Conservation (phyloP, 2,113 vertebrate genomes). For the Aspiorhynchus laticeps region DNA sequence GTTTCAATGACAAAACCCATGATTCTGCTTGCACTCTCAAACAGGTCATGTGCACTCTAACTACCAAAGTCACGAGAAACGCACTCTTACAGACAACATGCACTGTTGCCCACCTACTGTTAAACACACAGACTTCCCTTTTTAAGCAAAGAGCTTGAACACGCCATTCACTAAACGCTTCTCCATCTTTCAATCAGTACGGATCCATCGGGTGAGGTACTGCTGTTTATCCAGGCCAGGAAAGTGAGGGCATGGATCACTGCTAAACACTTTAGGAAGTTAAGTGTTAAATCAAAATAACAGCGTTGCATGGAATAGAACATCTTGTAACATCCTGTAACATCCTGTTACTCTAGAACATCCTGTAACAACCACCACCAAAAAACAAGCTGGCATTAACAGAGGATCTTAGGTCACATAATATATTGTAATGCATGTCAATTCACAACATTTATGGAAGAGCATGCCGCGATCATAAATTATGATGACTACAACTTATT, state of each 20-base stretch:
- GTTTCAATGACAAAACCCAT: conserved; percentile 30
- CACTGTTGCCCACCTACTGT: not conserved
- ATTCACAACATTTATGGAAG: not conserved
- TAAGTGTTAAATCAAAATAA: not conserved
- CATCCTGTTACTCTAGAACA: too few relatives aligned
- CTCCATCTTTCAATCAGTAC: not conserved
- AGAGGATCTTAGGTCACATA: not conserved
- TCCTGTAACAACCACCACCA: not conserved
- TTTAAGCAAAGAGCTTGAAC: not conserved
- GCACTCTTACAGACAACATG: not conserved
- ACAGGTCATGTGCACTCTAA: conserved; percentile 52
- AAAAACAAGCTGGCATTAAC: not conserved
- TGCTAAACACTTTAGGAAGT: not conserved
- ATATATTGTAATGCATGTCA: not conserved
- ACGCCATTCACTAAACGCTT: not conserved
- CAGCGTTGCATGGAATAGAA: not conserved
- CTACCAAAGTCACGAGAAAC: conserved; percentile 51
- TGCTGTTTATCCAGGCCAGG: not conserved
- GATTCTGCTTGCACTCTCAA: conserved; percentile 38
- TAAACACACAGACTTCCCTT: conserved; percentile 12
- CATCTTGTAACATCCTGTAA: not conserved
- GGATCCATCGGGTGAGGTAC: not conserved
- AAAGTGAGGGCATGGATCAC: not conserved
- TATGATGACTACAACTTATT: not conserved
- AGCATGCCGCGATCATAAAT: not conserved